Base-by-base conservation (phyloP, 2,888 invertebrate genomes). In the Noctua pronuba region DNA sequence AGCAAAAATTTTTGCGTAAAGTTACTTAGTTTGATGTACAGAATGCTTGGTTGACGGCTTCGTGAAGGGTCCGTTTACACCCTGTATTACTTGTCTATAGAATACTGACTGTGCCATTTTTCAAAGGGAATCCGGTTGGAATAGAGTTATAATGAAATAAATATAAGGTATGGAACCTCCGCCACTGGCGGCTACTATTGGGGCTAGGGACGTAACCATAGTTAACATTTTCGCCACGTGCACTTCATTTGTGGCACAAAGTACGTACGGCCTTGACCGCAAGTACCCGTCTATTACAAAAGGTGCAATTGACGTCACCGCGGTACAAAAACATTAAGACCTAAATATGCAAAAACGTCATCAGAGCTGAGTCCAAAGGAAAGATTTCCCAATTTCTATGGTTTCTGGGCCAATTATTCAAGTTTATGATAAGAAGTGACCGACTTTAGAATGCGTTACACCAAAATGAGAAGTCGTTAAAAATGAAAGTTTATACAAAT, bases 151-250 rank as follows among this genome's bases (percentile, higher is more conserved):
- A n/a, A n/a, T n/a, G n/a, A n/a, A n/a, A n/a, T n/a, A n/a, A n/a
- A n/a, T n/a, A n/a, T n/a, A n/a, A n/a, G n/a, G n/a, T n/a, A n/a
- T n/a, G n/a, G n/a, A n/a, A n/a, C n/a, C n/a, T n/a, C n/a, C n/a
- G n/a, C n/a, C n/a, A n/a, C n/a, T n/a, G n/a, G 16, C 64, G 16
- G n/a, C 24, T 38, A 52, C 38, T 73, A 68, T 68, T 49, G n/a
- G 52, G 46, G 38, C 38, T 67, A 60, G 10, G 11, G 67, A 64
- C 24, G 52, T 44, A 70, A 67, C 28, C 35, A 55, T 69, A 21
- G 38, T 87, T 85, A 65, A 73, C 35, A 80, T 82, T 82, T 67
- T 65, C 28, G 31, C 64, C 82, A 80, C 85, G 85, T 65, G 46
- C 79, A 35, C 46, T 71, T 38, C 60, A 80, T 65, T 80, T 35